A percentile compares a stretch with the other conserved stretches of the same genome.
phyloP scores from a whole-genome alignment of 2,797 vertebrate species.

The Hydrophis major region DNA sequence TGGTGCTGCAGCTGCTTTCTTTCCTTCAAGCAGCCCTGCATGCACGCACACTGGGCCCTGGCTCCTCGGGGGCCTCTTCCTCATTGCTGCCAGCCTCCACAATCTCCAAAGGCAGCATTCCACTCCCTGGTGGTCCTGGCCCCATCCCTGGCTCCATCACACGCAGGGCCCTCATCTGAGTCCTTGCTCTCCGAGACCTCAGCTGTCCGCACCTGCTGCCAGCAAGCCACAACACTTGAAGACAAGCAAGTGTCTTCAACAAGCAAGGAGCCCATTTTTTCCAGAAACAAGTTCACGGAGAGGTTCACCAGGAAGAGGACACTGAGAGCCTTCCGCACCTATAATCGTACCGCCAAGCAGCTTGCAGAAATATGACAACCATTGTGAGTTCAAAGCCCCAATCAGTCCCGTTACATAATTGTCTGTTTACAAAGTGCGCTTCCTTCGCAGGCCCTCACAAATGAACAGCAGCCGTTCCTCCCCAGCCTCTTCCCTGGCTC shows the following conservation, averaged over 20 bases:
- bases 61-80: too few species aligned
- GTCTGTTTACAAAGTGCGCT: not conserved
- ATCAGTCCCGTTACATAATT: constrained; percentile 3
- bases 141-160: too few species aligned
- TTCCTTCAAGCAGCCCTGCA: too few species aligned
- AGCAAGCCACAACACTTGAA: not conserved
- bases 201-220: too few species aligned
- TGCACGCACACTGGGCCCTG: too few species aligned
- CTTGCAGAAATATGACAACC: constrained; percentile 2
- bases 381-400: not conserved
- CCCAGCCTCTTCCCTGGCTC: constrained; percentile 2
- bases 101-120: too few species aligned
- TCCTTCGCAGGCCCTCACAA: not conserved
- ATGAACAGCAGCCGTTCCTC: constrained; percentile 33
- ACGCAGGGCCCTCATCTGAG: too few species aligned
- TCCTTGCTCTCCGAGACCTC: too few species aligned
- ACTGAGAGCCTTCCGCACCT: not conserved
- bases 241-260: too few species aligned
- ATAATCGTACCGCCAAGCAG: not conserved
- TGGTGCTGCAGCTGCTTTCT: too few species aligned
- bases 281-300: not conserved
- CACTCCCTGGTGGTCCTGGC: too few species aligned
- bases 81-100: too few species aligned
- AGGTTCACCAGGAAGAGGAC: not conserved
- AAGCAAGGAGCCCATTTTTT: rapidly evolving